A percentile compares a stretch with the other conserved stretches of the same genome.
Evolutionary conservation across 2,797 vertebrate species (phyloP).

Genomic region (Vespertilio murinus): DNA sequence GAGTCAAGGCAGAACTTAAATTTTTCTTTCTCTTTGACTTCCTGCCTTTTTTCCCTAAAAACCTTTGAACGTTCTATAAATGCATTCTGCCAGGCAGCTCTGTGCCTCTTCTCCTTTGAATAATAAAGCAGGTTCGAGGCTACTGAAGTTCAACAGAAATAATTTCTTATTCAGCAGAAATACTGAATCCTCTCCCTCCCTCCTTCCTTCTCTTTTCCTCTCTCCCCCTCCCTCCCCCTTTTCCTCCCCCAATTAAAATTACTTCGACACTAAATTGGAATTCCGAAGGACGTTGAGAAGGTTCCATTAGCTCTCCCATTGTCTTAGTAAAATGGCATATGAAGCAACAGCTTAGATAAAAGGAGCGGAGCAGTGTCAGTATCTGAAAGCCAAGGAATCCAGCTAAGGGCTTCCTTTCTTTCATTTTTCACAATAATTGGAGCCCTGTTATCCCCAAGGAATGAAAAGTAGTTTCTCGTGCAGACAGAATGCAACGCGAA

Average conservation of each 20-base stretch:
- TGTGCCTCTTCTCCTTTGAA: constrained; percentile 64
- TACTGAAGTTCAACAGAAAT: constrained; percentile 59
- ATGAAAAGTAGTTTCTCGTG: constrained; percentile 9
- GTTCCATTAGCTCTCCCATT: neutral
- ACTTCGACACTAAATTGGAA: neutral
- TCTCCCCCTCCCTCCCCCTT: neutral
- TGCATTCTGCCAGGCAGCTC: constrained; percentile 53
- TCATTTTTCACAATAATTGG: constrained; percentile 64
- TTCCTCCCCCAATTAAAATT: neutral
- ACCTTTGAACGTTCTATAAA: constrained; percentile 65
- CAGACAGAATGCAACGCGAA: constrained; percentile 30
- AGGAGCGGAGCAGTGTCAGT: neutral
- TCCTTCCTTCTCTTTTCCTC: neutral
- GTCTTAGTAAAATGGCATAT: neutral
- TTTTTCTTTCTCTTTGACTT: constrained; percentile 63
- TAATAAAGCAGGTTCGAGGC: constrained; percentile 67
- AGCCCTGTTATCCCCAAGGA: constrained; percentile 50
- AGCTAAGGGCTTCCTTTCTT: constrained; percentile 36
- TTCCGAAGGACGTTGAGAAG: neutral
- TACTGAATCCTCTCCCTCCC: neutral
- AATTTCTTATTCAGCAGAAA: constrained; percentile 64
- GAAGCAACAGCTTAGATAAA: constrained; percentile 25
- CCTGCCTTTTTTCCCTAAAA: neutral
- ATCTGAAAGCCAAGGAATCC: neutral
- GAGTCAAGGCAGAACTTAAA: constrained; percentile 42